Base-by-base conservation (phyloP, 2,888 invertebrate species). In the Baccha elongata region DNA sequence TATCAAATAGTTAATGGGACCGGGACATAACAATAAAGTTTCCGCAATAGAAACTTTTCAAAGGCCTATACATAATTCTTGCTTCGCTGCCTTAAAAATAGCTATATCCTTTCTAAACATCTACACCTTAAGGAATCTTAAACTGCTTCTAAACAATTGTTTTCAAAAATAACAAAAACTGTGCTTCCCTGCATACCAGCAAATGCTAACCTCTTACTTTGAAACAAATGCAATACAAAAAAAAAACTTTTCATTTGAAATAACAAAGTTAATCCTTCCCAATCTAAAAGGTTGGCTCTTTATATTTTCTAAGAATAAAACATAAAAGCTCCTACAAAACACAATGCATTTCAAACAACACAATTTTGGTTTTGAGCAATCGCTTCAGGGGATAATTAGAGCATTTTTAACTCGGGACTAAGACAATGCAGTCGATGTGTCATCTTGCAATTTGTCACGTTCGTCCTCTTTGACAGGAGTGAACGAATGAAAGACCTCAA, bases 371-470 rank as follows among this genome's bases (percentile, higher is more conserved):
- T 40, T 60, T 44, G 32, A 71, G 60, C 32, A 52, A 65, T 13
- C 60, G 65, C 81, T 26, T 23, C 71, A 23, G 67, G 81, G 76
- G 81, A 83, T 83, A 83, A 83, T 83, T 83, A 83, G 72, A 42
- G 29, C 46, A 71, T 75, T 60, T 76, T 35, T 72, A n/a, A 32
- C 26, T 32, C 60, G 37, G 8, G 26, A 48, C 8, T 46, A 68
- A 68, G 62, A 80, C 79, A 83, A 72, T 67, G 71, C 76, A 76
- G 86, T 86, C 89, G 89, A 90, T 88, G 87, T 87, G 88, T 86
- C 88, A 87, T 87, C 87, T 85, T 88, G 87, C 90, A 90, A 90
- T 90, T 90, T 90, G 90, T 90, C 90, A 90, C 90, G 90, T 90
- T 88, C 89, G 87, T 87, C 85, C 87, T 88, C 86, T 87, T 87